Evolutionary conservation across 1,140 invertebrate species (phyloP), one percentile per base, ranked within the genome.

Genomic region (Heliconius hermathena): DNA sequence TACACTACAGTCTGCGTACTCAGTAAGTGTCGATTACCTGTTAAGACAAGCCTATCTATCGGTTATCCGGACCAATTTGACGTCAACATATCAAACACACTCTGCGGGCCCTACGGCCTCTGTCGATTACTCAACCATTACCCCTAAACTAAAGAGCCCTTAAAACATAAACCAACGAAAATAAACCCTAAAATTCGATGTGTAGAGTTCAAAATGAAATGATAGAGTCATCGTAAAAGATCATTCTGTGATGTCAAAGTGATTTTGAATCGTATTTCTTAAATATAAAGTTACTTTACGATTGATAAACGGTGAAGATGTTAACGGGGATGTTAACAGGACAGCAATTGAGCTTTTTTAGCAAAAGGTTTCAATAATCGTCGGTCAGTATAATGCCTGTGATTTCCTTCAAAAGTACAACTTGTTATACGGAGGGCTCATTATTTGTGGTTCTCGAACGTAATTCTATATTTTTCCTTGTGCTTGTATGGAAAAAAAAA

Each of bases 71-170:
- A 60, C 22, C 52, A 77, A 77, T 77, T 72, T 77, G 66, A 81
- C 75, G 82, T 83, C 80, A 81, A 84, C 86, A 88, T 91, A 91
- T 91, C 89, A 91, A 90, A 89, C 86, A 79, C 89, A 90, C 82
- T 79, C 76, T 76, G 77, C 82, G 83, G 85, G 85, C 88, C 84
- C 79, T 76, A 71, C 83, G 80, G 83, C 84, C 77, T 83, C 81
- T 84, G 85, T 91, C 90, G 89, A 91, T 91, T 91, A 91, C 86
- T 87, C 79, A 88, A 90, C 89, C 90, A 91, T 91, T 91, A 84
- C 82, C 82, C 89, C 82, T 78, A 87, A 89, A 87, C 87, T 88
- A 79, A 84, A 87, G 85, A 71, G 74, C 85, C 78, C 87, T 87
- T 74, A 74, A 85, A 49, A 86, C 84, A 78, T 73, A 54, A 26